Conservation (phyloP, 1,140 invertebrate genomes). For the Drosophila carrolli region DNA sequence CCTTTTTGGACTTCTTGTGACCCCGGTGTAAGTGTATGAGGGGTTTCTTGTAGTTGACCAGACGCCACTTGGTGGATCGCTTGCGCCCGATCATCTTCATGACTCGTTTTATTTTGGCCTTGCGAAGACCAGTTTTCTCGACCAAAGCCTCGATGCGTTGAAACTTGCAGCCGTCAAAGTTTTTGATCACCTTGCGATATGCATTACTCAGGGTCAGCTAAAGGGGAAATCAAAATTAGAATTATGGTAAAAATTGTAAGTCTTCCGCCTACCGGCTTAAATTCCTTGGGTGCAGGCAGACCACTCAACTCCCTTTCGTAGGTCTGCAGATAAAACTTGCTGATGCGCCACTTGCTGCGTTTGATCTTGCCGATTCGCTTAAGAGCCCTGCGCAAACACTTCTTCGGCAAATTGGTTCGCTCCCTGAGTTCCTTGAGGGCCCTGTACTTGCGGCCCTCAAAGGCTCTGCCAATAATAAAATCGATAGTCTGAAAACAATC, state of each 20-base stretch:
- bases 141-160: slow-evolving; percentile 10
- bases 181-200: slow-evolving; percentile 1
- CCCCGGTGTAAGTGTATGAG: slow-evolving; percentile 15
- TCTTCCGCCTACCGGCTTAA: background rate
- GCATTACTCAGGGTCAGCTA: background rate
- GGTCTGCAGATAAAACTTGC: slow-evolving; percentile 9
- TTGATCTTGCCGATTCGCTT: slow-evolving; percentile 14
- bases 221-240: no score
- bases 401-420: slow-evolving; percentile 12
- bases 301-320: background rate
- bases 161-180: slow-evolving; percentile 1
- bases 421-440: slow-evolving; percentile 12
- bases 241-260: background rate
- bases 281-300: background rate
- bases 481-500: no score
- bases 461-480: background rate
- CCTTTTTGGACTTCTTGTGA: background rate
- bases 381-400: background rate
- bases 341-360: slow-evolving; percentile 28
- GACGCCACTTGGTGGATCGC: slow-evolving; percentile 33
- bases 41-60: slow-evolving; percentile 23
- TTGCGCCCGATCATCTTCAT: slow-evolving; percentile 28
- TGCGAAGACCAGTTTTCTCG: background rate
- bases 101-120: background rate
- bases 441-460: slow-evolving; percentile 18